A percentile compares a stretch with the other conserved stretches of the same genome.
phyloP scores from a whole-genome alignment of 2,888 invertebrate genomes.

The Neria commutata region DNA sequence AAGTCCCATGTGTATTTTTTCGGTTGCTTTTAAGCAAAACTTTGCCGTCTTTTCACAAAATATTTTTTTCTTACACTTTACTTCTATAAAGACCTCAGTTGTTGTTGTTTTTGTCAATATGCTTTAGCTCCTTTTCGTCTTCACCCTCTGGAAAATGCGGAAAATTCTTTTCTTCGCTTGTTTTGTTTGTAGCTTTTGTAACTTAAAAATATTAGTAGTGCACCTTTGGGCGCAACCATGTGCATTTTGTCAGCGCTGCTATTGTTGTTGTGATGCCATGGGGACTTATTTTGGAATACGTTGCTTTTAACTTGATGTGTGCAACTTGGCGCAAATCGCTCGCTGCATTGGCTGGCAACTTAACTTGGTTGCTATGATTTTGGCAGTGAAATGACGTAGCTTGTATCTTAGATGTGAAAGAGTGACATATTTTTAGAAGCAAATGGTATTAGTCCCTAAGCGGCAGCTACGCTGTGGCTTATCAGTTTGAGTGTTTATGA shows the following conservation, averaged over 20 bases:
- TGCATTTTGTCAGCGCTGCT: neutral
- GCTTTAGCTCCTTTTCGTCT: constrained; percentile 19
- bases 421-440: neutral
- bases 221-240: constrained; percentile 24
- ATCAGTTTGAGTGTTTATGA: no score
- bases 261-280: neutral
- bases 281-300: constrained; percentile 38
- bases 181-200: constrained; percentile 28
- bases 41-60: neutral
- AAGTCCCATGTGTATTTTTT: constrained; percentile 1
- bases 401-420: neutral
- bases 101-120: constrained; percentile 1
- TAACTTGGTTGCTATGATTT: neutral
- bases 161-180: neutral
- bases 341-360: constrained; percentile 8
- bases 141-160: neutral
- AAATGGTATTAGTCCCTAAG: constrained; percentile 1
- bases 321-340: constrained; percentile 24
- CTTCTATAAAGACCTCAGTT: no score
- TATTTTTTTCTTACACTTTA: neutral
- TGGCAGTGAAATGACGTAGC: neutral
- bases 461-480: neutral
- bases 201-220: constrained; percentile 21
- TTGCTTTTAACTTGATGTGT: constrained; percentile 49
- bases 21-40: neutral